Evolutionary conservation across 2,797 vertebrate genomes (phyloP), one percentile per base, ranked within the genome.

Genomic region (Paguma larvata): DNA sequence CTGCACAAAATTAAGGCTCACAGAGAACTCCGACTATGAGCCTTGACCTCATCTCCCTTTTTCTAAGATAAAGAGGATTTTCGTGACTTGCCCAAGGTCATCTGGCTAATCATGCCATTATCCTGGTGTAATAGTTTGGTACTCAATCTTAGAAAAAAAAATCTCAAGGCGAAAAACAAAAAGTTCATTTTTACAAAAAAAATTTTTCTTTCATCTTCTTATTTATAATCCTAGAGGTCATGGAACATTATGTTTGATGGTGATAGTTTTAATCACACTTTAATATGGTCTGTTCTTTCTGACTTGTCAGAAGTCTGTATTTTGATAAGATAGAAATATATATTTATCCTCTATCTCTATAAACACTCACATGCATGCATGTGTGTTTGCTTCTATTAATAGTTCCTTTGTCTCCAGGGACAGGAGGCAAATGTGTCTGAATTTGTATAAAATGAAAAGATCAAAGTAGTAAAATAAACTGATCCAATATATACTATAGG

Each of bases 241-340:
- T 38, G 32, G 65, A 72, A 84, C 44, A 48, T 86, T 75, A 44
- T 90, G 56, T 79, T 90, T 88, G 19, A 89, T 73, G 30, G 34
- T 59, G 51, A 48, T 88, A 78, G 77, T 77, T 68, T 95, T 90
- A 53, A 53, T 53, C 51, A 16, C 51, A 16, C 16, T 53, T 53
- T 53, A 83, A 48, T 80, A 63, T 53, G 21, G 41, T 38, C 34
- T 90, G 16, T 94, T 89, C 34, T 93, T 97, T 96, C 30, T 85
- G 67, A 92, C 41, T 93, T 93, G 75, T 83, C 73, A 85, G 48
- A 93, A 70, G 23, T 41, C 27, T 91, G 1, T 59, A 46, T 92
- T 95, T 97, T 59, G 38, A 87, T 95, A 91, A 97, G 65, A 90
- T 48, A 90, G 44, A 88, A 68, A 70, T 84, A 62, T 25, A 19